Percentiles rank a stretch among this genome's conserved stretches.
Evolutionary conservation across 2,113 vertebrate genomes (phyloP).

Genomic region (Passer domesticus): DNA sequence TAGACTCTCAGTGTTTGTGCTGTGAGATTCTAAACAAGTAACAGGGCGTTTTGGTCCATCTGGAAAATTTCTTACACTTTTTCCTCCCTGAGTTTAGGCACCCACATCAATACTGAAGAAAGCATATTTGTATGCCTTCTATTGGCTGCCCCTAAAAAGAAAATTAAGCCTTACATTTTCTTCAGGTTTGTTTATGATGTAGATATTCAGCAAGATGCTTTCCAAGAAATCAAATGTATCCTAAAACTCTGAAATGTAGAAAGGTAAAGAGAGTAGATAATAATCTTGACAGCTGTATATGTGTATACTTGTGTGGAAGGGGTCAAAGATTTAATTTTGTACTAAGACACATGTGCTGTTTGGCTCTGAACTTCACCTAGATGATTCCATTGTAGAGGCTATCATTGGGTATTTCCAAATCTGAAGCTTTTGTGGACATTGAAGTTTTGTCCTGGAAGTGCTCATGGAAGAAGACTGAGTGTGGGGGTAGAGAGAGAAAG

Average conservation of each 20-base stretch:
- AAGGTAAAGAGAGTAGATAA: not conserved
- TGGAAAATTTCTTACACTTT: slow-evolving; percentile 54
- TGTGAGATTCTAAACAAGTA: slow-evolving; percentile 18
- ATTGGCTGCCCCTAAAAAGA: not conserved
- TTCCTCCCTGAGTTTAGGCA: not conserved
- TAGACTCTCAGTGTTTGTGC: not conserved
- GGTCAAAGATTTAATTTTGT: not conserved
- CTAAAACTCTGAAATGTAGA: not conserved
- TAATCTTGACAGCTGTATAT: not conserved
- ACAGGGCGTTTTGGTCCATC: slow-evolving; percentile 10
- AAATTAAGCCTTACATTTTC: not conserved
- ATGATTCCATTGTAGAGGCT: not conserved
- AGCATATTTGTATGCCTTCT: not conserved
- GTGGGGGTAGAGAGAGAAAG: not conserved
- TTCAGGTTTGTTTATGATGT: not conserved
- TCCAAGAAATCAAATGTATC: not conserved
- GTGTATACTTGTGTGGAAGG: not conserved
- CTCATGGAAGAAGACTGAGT: not conserved
- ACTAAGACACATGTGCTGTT: not conserved
- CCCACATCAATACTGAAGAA: not conserved
- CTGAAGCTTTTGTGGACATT: not conserved
- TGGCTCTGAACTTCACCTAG: not conserved
- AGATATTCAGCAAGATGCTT: not conserved
- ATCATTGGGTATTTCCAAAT: not conserved
- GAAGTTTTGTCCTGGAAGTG: not conserved